Conservation (phyloP, 1,140 invertebrate species). For the Phymastichus coffea region DNA sequence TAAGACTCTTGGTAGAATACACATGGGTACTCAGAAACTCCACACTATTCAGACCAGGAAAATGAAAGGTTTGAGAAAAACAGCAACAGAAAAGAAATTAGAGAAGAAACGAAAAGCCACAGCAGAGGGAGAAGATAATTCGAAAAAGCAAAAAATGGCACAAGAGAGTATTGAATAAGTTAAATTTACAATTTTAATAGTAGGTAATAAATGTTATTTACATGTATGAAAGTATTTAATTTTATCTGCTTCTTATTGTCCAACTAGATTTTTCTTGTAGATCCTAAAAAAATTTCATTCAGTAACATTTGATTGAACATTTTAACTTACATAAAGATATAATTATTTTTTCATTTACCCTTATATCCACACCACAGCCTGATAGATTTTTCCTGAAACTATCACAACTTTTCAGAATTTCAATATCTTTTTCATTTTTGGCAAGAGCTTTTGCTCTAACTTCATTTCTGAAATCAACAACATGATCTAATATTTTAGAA, state of each 20-base stretch:
- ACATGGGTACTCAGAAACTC: constrained; percentile 89
- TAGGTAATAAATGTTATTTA: constrained; percentile 25
- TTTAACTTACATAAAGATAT: constrained; percentile 8
- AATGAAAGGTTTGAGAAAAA: constrained; percentile 88
- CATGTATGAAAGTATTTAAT: not conserved
- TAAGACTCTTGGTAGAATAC: constrained; percentile 86
- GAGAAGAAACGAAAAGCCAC: constrained; percentile 57
- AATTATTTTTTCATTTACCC: constrained; percentile 35
- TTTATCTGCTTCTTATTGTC: constrained; percentile 13
- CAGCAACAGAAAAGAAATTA: constrained; percentile 66
- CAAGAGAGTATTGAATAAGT: constrained; percentile 26
- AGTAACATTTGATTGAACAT: constrained; percentile 46
- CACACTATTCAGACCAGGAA: constrained; percentile 86
- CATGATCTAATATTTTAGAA: constrained; percentile 58
- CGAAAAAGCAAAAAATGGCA: constrained; percentile 36
- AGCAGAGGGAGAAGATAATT: constrained; percentile 32
- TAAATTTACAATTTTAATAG: constrained; percentile 22
- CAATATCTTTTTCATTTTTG: constrained; percentile 56
- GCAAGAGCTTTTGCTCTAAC: constrained; percentile 60
- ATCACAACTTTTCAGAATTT: constrained; percentile 73
- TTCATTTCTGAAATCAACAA: constrained; percentile 63
- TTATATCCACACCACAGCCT: constrained; percentile 63
- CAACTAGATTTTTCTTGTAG: constrained; percentile 14
- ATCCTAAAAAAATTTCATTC: constrained; percentile 23
- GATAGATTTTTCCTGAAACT: constrained; percentile 65